Evolutionary conservation across 2,797 vertebrate species (phyloP), one percentile per base, ranked within the genome.

Genomic region (Pangasius djambal): DNA sequence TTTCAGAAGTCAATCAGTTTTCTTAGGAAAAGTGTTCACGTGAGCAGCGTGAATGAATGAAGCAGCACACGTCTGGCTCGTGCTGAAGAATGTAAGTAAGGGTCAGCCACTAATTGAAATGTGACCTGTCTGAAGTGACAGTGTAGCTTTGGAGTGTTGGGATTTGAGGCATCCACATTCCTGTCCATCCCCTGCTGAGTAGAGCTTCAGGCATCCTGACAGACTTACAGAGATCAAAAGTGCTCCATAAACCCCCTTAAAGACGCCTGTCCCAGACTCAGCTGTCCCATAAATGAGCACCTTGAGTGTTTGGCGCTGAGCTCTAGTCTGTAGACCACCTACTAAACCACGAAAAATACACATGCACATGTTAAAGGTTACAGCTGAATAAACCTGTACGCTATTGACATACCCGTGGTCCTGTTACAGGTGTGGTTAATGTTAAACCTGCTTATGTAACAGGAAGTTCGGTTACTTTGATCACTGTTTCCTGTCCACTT

Each of bases 91-190:
- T 87, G 78, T 34, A 50, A 28, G 52, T 22, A 1, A 75, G 55
- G n/a, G 37, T 84, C 81, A 59, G 50, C 52, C 57, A 20, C 50
- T 89, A 69, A 87, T 85, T 89, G 82, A 89, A 87, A 87, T 44
- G 57, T 89, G 81, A 89, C 37, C 82, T 79, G 81, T 15, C n/a
- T 79, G 74, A 84, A 50, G 57, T 81, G 86, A 65, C 82, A n/a
- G 79, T 25, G 6, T 65, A 20, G 13, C 28, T 37, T 28, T 37
- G 50, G 50, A 52, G 82, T 44, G 57, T 61, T 59, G 61, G 79
- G 52, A 74, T 87, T 67, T 37, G 18, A 77, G 69, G 16, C 48
- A 22, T 63, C 67, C 55, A 59, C 67, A 55, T 65, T 74, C 48
- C 59, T 59, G 77, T 40, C 25, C 6, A 25, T n/a, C 15, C 77